Percentiles rank a stretch among this genome's conserved stretches.
These are phyloP conservation scores for Argyresthia albistria DNA, from an alignment of 2,888 invertebrate species.

Conservation along the genomic window DNA sequence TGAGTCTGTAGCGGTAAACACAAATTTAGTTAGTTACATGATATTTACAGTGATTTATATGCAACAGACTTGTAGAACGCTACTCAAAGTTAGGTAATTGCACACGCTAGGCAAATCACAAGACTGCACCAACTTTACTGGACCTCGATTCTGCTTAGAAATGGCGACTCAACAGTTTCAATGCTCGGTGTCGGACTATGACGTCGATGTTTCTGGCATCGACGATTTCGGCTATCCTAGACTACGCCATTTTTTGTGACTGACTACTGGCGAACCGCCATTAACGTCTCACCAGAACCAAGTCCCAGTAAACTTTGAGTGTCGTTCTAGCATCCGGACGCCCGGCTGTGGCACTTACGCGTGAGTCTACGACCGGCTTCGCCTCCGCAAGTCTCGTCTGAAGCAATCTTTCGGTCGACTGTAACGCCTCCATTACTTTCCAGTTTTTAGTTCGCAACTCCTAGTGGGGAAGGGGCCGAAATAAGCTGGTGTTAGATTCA, in stretches of 20 bases:
- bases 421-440: slow-evolving; percentile 94
- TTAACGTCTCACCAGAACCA: too few relatives aligned
- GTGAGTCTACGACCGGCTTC: slow-evolving; percentile 57
- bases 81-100: too few relatives aligned
- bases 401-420: slow-evolving; percentile 81
- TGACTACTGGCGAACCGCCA: too few relatives aligned
- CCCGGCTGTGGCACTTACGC: slow-evolving; percentile 39
- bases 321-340: too few relatives aligned
- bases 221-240: too few relatives aligned
- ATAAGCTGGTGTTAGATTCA: not conserved
- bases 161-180: slow-evolving; percentile 22
- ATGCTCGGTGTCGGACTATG: too few relatives aligned
- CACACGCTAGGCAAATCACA: slow-evolving; percentile 22
- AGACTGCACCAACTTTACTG: too few relatives aligned
- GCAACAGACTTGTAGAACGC: slow-evolving; percentile 11
- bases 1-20: slow-evolving; percentile 24
- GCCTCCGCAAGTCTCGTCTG: slow-evolving; percentile 49
- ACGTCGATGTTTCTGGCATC: too few relatives aligned
- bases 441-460: slow-evolving; percentile 93
- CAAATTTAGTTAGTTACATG: too few relatives aligned
- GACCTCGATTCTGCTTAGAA: not conserved
- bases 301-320: too few relatives aligned
- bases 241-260: too few relatives aligned
- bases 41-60: too few relatives aligned
- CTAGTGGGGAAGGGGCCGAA: slow-evolving; percentile 48